A percentile compares a stretch with the other conserved stretches of the same genome.
phyloP scores from a whole-genome alignment of 2,888 invertebrate genomes.

The Dorcus hopei region DNA sequence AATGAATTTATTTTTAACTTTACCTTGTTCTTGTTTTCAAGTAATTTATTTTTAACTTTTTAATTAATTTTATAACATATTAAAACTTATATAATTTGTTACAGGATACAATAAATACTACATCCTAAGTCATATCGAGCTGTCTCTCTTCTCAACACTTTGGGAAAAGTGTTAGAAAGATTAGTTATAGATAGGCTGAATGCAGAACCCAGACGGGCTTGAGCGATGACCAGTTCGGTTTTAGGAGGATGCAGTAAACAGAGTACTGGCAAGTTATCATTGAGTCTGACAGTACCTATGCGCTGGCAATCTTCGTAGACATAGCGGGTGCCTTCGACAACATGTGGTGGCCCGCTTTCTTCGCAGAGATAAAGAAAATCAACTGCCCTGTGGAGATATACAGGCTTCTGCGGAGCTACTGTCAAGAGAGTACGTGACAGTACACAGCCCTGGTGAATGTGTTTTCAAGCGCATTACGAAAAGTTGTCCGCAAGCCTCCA shows the following conservation, averaged over 20 bases:
- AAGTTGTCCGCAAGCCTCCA: conserved; percentile 13
- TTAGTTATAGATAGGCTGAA: background rate
- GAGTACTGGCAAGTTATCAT: background rate
- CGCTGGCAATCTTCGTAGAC: conserved; percentile 8
- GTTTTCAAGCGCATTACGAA: background rate
- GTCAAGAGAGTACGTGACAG: conserved; percentile 8
- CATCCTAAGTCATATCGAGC: background rate
- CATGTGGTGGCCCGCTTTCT: conserved; percentile 14
- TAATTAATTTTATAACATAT: no score
- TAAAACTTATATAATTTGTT: no score
- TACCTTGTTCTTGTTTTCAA: no score
- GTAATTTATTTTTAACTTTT: no score
- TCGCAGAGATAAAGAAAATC: background rate
- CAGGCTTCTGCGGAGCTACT: conserved; percentile 10
- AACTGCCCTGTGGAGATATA: conserved; percentile 3
- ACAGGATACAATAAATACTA: no score
- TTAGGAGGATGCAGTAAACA: conserved; percentile 8
- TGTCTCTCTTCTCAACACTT: background rate
- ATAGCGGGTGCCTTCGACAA: conserved; percentile 19
- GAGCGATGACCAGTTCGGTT: conserved; percentile 12
- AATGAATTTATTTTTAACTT: no score
- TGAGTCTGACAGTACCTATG: conserved; percentile 2
- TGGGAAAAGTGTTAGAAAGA: background rate
- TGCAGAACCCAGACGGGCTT: no score
- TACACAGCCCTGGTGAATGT: background rate